A percentile compares a stretch with the other conserved stretches of the same genome.
Evolutionary conservation across 2,113 vertebrate genomes (phyloP).

Genomic region (Dendrocopos noguchii): DNA sequence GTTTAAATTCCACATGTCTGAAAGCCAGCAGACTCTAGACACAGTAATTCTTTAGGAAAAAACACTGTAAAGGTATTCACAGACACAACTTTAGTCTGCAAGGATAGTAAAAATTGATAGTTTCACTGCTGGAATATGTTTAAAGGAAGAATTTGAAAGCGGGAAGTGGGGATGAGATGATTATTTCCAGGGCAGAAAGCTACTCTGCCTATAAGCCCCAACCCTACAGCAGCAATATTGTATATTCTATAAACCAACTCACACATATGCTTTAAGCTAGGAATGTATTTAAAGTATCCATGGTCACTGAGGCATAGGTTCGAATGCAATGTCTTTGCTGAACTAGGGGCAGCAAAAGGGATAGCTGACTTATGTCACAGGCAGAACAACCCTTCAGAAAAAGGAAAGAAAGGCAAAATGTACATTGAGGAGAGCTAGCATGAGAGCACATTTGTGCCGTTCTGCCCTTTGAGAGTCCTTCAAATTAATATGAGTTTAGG

Average conservation of each 20-base stretch:
- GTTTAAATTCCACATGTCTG: not conserved
- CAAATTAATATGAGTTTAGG: not conserved
- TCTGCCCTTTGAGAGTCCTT: not conserved
- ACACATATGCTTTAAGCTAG: not conserved
- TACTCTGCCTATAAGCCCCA: not conserved
- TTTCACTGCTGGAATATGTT: not conserved
- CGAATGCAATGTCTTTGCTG: not conserved
- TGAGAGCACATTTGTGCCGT: not conserved
- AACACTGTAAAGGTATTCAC: not conserved
- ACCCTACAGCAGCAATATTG: not conserved
- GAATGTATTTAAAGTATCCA: not conserved
- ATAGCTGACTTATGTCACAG: not conserved
- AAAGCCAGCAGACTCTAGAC: not conserved
- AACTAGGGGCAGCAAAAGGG: not conserved
- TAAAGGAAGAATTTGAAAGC: not conserved
- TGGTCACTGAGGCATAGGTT: not conserved
- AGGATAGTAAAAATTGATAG: not conserved
- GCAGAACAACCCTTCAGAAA: not conserved
- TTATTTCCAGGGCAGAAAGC: not conserved
- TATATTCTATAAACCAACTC: not conserved
- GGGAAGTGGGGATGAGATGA: not conserved
- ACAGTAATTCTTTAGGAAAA: not conserved
- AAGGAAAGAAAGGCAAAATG: not conserved
- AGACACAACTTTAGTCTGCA: not conserved
- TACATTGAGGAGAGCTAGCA: not conserved